phyloP scores from a whole-genome alignment of 2,113 vertebrate genomes.

The Bagarius yarrelli region DNA sequence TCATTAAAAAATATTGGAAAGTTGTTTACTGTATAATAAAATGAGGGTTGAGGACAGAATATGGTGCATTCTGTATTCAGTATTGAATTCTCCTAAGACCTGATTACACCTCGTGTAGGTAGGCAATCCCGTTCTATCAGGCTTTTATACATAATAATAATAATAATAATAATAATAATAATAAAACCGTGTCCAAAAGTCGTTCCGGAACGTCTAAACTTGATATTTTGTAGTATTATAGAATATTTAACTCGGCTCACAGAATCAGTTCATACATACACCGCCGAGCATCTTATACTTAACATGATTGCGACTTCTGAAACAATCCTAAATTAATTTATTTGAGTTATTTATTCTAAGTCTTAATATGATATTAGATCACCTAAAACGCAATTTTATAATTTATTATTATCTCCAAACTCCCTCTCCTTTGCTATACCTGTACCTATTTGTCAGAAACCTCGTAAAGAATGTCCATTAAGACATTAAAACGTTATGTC shows the following conservation, averaged over 20 bases:
- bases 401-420: background rate
- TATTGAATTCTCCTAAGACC: conserved; percentile 10
- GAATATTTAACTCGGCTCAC: background rate
- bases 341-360: too few species aligned
- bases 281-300: background rate
- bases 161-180: too few species aligned
- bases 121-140: conserved; percentile 5
- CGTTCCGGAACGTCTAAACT: background rate
- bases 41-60: conserved; percentile 34
- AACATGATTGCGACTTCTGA: background rate
- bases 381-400: background rate
- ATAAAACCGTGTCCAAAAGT: too few species aligned
- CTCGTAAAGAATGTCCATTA: background rate
- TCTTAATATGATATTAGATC: background rate
- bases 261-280: background rate
- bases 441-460: background rate
- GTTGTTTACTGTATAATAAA: background rate
- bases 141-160: too few species aligned
- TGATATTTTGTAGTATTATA: background rate
- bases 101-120: conserved; percentile 28
- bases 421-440: background rate
- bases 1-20: background rate
- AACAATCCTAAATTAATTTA: background rate
- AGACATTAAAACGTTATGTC: background rate
- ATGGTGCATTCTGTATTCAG: conserved; percentile 9